Evolutionary conservation across 2,888 invertebrate genomes (phyloP), one percentile per base, ranked within the genome.

Genomic region (Drosophila fungiperda): DNA sequence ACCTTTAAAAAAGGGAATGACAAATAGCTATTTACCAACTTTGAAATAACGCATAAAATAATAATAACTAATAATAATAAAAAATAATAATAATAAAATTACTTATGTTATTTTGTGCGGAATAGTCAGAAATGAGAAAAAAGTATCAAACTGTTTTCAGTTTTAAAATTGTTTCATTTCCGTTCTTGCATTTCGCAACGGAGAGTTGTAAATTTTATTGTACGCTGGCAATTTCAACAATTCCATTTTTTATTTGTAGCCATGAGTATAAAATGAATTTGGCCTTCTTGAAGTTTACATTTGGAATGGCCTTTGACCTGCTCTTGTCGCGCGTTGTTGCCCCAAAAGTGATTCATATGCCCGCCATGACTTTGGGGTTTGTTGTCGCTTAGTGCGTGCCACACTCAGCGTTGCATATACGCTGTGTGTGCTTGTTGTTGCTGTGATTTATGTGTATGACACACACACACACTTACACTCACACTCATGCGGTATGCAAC

Each of bases 381-480:
- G 58, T 58, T 65, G 67, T 71, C 73, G 67, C 71, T 67, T 58
- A 60, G 72, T 74, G 83, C 81, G 77, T 82, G 73, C 57, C 61
- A 64, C 73, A 54, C 23, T 45, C 23, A 68, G 68, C 65, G 48
- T 63, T 75, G 80, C 89, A 86, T 72, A 86, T 76, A 71, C 71
- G 69, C 61, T 36, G 57, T 55, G 23, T 17, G 23, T 17, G 35
- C 53, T 53, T 54, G 23, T 54, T 40, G 55, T 55, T 55, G 29
- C 29, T 40, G 29, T 80, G 80, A 84, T 88, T 84, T 88, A 84
- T 86, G 58, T 71, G 12, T 70, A 54, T 75, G 61, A 9, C 55
- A 58, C 60, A 52, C 35, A 54, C 64, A 38, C 42, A 62, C 23
- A 49, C 45, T 29, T 15, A 33, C 29, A 45, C 45, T 7, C 20